Evolutionary conservation across 2,888 invertebrate species (phyloP).

Genomic region (Torymus texanus): DNA sequence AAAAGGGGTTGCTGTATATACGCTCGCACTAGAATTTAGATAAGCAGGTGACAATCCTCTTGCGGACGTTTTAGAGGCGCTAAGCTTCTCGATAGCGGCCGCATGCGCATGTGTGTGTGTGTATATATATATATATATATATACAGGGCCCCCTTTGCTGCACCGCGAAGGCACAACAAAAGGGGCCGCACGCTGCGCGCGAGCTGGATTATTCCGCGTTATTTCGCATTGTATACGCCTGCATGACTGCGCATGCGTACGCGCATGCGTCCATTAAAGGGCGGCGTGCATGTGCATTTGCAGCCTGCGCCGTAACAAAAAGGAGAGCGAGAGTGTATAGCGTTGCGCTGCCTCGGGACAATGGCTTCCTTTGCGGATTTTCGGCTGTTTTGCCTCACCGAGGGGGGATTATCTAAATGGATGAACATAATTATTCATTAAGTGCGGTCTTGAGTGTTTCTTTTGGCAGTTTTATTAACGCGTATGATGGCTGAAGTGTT

Average conservation of each 20-base stretch:
- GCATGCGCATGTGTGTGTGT: conserved; percentile 42
- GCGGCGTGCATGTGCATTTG: conserved; percentile 60
- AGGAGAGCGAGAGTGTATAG: conserved; percentile 52
- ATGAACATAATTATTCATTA: background rate
- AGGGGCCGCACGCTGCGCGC: conserved; percentile 66
- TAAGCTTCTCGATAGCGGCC: conserved; percentile 59
- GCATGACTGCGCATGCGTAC: conserved; percentile 59
- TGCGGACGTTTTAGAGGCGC: conserved; percentile 70
- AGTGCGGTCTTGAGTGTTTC: background rate
- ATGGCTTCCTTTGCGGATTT: conserved; percentile 20
- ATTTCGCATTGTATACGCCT: conserved; percentile 52
- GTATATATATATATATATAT: conserved; percentile 48
- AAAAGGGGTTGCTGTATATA: conserved; percentile 17
- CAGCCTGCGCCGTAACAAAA: conserved; percentile 47
- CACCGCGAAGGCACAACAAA: conserved; percentile 56
- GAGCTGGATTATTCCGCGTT: conserved; percentile 66
- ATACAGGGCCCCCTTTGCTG: conserved; percentile 28
- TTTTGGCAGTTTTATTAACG: too few relatives aligned
- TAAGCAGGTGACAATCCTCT: conserved; percentile 74
- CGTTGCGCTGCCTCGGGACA: conserved; percentile 41
- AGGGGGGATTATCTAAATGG: background rate
- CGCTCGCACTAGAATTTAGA: conserved; percentile 58
- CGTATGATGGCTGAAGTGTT: too few relatives aligned
- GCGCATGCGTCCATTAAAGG: conserved; percentile 51
- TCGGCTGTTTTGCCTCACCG: background rate